Evolutionary conservation across 1,140 invertebrate species (phyloP).

Genomic region (Caenorhabditis elegans): DNA sequence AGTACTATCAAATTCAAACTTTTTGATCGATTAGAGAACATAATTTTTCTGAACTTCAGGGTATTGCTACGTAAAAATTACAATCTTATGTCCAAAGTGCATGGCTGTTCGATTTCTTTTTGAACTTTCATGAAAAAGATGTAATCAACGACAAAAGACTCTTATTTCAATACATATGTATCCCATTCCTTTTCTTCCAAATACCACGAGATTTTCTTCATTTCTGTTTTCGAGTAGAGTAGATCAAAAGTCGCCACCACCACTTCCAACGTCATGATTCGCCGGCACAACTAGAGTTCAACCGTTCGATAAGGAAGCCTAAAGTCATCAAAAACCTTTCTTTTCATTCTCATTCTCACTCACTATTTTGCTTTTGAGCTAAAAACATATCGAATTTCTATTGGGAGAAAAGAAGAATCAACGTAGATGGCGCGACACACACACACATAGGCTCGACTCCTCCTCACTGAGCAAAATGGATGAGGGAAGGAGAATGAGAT

Average conservation of each 20-base stretch:
- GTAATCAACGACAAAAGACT: too few species aligned
- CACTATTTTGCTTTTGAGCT: background rate
- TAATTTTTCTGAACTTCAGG: too few species aligned
- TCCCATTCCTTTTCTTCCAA: background rate
- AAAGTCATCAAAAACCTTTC: background rate
- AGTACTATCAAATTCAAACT: too few species aligned
- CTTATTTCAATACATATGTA: too few species aligned
- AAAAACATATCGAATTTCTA: constrained; percentile 32
- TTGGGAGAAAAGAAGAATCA: background rate
- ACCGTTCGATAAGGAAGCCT: background rate
- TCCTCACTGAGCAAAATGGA: background rate
- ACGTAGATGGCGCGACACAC: background rate
- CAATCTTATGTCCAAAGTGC: background rate
- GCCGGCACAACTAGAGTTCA: background rate
- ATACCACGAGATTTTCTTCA: background rate
- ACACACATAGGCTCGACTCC: background rate
- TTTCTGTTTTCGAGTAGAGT: background rate
- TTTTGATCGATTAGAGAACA: too few species aligned
- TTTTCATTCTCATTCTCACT: too few species aligned
- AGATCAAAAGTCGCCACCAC: background rate
- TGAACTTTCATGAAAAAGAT: too few species aligned
- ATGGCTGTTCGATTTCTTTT: too few species aligned
- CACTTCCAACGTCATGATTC: background rate
- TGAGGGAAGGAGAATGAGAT: background rate
- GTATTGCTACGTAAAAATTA: too few species aligned